A percentile compares a stretch with the other conserved stretches of the same genome.
Conservation (phyloP, 37 sponge, comb jelly and placozoan species). For the Hexactinellida sp. region DNA sequence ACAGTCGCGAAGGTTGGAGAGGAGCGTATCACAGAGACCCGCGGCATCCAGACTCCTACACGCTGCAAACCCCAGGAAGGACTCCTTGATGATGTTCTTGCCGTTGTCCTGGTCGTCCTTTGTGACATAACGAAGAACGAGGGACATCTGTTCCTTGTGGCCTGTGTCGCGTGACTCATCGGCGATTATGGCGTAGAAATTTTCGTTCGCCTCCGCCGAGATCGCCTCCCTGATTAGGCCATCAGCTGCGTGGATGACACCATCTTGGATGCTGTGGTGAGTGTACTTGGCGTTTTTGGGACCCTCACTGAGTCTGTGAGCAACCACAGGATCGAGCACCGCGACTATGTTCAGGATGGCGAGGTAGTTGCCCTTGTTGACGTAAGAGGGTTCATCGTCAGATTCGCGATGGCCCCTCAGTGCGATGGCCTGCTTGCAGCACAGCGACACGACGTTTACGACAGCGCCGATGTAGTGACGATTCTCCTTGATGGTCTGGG, state of each 20-base stretch:
- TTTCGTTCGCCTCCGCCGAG: not conserved
- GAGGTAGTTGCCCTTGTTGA: not conserved
- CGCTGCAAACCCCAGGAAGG: not conserved
- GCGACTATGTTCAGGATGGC: not conserved
- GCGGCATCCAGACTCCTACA: not conserved
- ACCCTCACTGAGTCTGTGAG: not conserved
- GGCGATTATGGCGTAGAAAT: conserved; percentile 2
- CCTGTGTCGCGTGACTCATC: conserved; percentile 2
- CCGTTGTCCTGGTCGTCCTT: not conserved
- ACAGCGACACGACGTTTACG: not conserved
- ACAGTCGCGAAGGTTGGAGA: not conserved
- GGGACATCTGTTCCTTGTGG: conserved; percentile 9
- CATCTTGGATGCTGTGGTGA: not conserved
- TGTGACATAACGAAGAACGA: not conserved
- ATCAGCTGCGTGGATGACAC: not conserved
- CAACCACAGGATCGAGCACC: not conserved
- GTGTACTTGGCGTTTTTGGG: not conserved
- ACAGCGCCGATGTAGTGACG: conserved; percentile 11
- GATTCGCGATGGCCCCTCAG: conserved; percentile 3
- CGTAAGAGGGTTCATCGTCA: not conserved
- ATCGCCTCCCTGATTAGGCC: conserved; percentile 3
- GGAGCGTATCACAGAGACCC: not conserved
- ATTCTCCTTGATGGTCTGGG: not conserved
- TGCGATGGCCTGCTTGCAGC: conserved; percentile 12
- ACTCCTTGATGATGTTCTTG: conserved; percentile 9